Base-by-base conservation (phyloP, 2,888 invertebrate species). In the Anorthoa munda region DNA sequence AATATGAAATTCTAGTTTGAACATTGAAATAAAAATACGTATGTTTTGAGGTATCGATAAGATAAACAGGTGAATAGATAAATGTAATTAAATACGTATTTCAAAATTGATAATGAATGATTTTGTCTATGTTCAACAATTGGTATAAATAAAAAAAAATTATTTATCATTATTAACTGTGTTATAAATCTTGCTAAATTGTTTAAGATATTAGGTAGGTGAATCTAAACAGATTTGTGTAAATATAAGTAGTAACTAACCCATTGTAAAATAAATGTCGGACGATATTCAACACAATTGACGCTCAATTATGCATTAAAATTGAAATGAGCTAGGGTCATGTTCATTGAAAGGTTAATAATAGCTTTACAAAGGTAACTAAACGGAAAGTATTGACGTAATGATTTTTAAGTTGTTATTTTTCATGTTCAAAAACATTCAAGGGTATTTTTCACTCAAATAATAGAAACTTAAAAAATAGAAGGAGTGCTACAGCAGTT, bases 291-390 rank as follows among this genome's bases (percentile, higher is more conserved):
- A 66, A 55, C 2, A 58, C 55, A 71, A 71, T 59, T 53, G 59
- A 59, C 58, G 72, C 67, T 84, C 65, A 66, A 53, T 53, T 66
- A 66, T 58, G 17, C 26, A 66, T 72, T 50, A 31, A 48, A 60
- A 60, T 69, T 48, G 5, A 59, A 81, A 69, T 56, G 63, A 66
- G 26, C 13, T 59, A 46, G 18, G 71, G 66, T 73, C 79, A 64
- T 23, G 58, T 48, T 61, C 71, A 60, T 39, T 82, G 75, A 76
- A 79, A 76, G 66, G 76, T 82, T 72, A 82, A 75, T 61, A 63
- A 53, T 31, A 45, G 3, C 39, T 48, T 60, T 65, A 53, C 7
- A 39, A n/a, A 26, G 48, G 17, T 45, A 45, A 60, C 48, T 48
- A 45, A 45, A 55, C 26, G 23, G 11, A 50, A 56, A 50, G 56